These are phyloP conservation scores for Bombus vancouverensis DNA, from an alignment of 1,140 invertebrate genomes.

Conservation along the genomic window DNA sequence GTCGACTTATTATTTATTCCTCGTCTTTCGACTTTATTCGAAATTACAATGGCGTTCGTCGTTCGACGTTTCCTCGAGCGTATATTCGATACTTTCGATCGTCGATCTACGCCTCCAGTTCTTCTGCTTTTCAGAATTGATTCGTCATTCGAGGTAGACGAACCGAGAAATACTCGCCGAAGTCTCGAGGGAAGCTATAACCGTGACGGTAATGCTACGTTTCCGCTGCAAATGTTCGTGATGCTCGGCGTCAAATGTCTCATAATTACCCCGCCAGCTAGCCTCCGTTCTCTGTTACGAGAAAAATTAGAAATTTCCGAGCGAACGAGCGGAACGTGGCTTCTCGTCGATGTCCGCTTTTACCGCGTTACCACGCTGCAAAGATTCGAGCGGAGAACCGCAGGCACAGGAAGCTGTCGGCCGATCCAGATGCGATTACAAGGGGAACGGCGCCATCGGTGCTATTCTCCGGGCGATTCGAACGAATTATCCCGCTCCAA, in stretches of 20 bases:
- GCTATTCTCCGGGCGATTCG: neutral
- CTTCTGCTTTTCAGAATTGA: neutral
- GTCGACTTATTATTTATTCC: neutral
- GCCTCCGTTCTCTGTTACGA: neutral
- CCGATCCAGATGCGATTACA: neutral
- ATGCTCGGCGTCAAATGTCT: neutral
- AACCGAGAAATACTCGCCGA: no score
- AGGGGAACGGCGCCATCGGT: neutral
- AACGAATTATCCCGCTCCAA: neutral
- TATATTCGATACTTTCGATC: neutral
- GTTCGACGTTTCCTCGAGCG: no score
- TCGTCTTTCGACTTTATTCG: neutral
- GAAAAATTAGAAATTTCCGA: neutral
- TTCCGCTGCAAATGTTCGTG: neutral
- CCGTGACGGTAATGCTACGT: neutral
- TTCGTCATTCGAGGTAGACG: neutral
- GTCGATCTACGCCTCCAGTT: neutral
- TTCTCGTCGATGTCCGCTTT: neutral
- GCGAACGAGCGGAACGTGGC: neutral
- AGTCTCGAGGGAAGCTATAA: neutral
- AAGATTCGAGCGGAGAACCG: neutral
- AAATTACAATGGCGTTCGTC: neutral
- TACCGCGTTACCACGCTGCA: neutral
- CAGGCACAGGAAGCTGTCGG: neutral
- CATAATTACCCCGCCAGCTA: neutral